Base-by-base conservation (phyloP, 2,888 invertebrate genomes). In the Nomada fabriciana region DNA sequence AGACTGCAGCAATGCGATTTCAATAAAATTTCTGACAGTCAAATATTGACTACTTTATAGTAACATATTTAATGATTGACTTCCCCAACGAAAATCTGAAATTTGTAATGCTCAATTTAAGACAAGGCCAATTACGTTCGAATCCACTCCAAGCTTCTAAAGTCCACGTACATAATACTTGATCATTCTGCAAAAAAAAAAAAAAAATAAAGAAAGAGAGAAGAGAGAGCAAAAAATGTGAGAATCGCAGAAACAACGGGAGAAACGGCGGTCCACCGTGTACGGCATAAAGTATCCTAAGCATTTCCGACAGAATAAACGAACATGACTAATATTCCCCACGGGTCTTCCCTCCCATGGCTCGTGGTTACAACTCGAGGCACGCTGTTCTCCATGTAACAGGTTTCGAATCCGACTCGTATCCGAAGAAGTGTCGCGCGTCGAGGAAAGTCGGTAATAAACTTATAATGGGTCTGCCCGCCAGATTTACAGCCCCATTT, bases 391-490 rank as follows among this genome's bases (percentile, higher is more conserved):
- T 13, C 43, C 61, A 71, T 80, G 80, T 79, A 87, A 87, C 87
- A 86, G 87, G 87, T 87, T 87, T 87, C 81, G 77, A 79, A 60
- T 80, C 60, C 63, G 83, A 72, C 60, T 85, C 74, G 73, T 79
- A 73, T 60, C 80, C 86, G 80, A 85, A 82, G 86, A 89, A 90
- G 89, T 90, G 90, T 90, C 90, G 89, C 90, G 90, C 89, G 90
- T 86, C 89, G 86, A 82, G 85, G 88, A 89, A 90, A 87, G 85
- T 85, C 83, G 84, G 91, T 91, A 90, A 91, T 91, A 91, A 91
- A 91, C 89, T 90, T 90, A 90, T 91, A 91, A 91, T 91, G 88
- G 89, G 85, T 87, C 88, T 89, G 86, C 83, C 86, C 84, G 86
- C 86, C 79, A 86, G 88, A 91, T 90, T 89, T 91, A 91, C 91